phyloP scores from a whole-genome alignment of 2,888 invertebrate species.

The Acanthoscelides obtectus region DNA sequence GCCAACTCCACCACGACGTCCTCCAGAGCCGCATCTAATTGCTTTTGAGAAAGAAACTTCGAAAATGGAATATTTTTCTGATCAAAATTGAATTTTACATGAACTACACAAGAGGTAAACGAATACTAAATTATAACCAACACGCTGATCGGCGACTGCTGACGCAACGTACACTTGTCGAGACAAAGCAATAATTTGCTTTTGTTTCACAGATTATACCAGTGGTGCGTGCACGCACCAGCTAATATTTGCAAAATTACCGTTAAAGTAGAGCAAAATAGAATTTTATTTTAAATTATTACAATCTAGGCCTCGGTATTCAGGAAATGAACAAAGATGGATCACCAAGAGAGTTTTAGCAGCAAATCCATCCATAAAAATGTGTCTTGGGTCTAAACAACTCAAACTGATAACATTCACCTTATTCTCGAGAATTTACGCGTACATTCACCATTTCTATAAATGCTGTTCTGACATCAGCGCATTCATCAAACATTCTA shows the following conservation, averaged over 20 bases:
- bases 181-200: neutral
- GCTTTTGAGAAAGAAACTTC: slow-evolving; percentile 11
- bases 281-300: too few species aligned
- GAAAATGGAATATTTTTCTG: slow-evolving; percentile 5
- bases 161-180: neutral
- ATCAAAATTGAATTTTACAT: neutral
- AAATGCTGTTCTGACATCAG: too few species aligned
- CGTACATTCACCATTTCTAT: too few species aligned
- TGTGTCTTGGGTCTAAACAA: too few species aligned
- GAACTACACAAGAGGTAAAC: slow-evolving; percentile 4
- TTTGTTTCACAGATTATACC: slow-evolving; percentile 5
- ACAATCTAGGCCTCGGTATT: too few species aligned
- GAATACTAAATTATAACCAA: slow-evolving; percentile 1
- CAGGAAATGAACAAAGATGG: too few species aligned
- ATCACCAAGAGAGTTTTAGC: too few species aligned
- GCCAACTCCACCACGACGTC: slow-evolving; percentile 5
- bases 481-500: too few species aligned
- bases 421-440: too few species aligned
- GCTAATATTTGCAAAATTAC: neutral
- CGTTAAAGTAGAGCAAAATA: too few species aligned
- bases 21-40: slow-evolving; percentile 13
- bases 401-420: too few species aligned
- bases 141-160: neutral
- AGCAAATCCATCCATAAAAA: too few species aligned
- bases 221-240: slow-evolving; percentile 4